Evolutionary conservation across 2,113 vertebrate genomes (phyloP), one percentile per base, ranked within the genome.

Genomic region (Lanius collurio): DNA sequence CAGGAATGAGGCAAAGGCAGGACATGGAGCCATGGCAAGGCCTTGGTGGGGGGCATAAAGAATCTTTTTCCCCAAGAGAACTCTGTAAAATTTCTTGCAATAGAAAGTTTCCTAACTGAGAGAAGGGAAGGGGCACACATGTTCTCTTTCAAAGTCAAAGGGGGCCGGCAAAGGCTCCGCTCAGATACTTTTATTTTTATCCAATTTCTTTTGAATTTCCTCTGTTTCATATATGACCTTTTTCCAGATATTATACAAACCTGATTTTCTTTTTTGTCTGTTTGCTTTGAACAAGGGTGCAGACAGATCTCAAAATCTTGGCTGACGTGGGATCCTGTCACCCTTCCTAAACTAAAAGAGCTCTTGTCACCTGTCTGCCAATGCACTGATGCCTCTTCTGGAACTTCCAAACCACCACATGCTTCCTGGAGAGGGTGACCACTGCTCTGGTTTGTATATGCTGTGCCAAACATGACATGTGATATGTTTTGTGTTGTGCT

Each of bases 231-330:
- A n/a, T 39, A 7, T 37, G 39, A 83, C 53, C 28, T 46, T 39
- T 26, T 68, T 87, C 68, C 70, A 93, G 65, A 87, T 63, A 59
- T 49, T 55, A 70, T n/a, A 56, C 30, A 75, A 89, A 94, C 21
- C 33, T 30, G 11, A 14, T 39, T 31, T 31, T 35, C 22, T 53
- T 35, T 27, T 35, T 15, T 24, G 2, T 19, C 69, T 47, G 37
- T 59, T 87, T 91, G 33, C 50, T 87, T 87, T 91, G 90, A 91
- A 69, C 41, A 65, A 60, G 53, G 23, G 14, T 90, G 79, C 55
- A 77, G 94, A 94, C 62, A 83, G 57, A 53, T 57, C 70, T 73
- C 63, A 90, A 59, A 86, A 27, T 77, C 71, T 86, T 86, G 94
- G 90, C 90, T 81, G 63, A 8, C n/a, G 33, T 57, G 42, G 21